These are phyloP conservation scores for Mamestra brassicae DNA, from an alignment of 2,888 invertebrate genomes.

Conservation along the genomic window DNA sequence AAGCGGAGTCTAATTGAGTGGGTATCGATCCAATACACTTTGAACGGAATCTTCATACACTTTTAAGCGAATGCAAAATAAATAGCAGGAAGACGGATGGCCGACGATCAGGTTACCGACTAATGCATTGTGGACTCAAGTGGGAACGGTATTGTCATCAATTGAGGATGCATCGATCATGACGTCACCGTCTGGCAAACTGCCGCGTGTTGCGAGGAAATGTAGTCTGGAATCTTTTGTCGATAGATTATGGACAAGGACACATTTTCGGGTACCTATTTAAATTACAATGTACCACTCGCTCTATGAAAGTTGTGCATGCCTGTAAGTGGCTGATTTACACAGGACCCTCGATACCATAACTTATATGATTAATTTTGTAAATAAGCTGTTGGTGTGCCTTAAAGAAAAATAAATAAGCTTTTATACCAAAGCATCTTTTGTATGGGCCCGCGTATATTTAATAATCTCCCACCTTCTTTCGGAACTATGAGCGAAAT, in stretches of 20 bases:
- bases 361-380: no score
- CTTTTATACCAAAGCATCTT: no score
- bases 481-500: no score
- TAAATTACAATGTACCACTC: no score
- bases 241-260: not conserved
- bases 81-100: slow-evolving; percentile 62
- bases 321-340: no score
- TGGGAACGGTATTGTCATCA: slow-evolving; percentile 49
- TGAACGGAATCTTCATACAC: slow-evolving; percentile 44
- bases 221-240: slow-evolving; percentile 17
- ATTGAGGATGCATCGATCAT: slow-evolving; percentile 67
- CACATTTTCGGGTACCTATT: not conserved
- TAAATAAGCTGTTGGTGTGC: no score
- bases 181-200: slow-evolving; percentile 50
- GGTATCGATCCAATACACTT: slow-evolving; percentile 51
- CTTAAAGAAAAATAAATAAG: no score
- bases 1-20: slow-evolving; percentile 49
- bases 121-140: slow-evolving; percentile 64
- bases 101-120: slow-evolving; percentile 62
- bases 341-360: no score
- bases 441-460: no score
- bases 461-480: no score
- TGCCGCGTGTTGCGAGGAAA: slow-evolving; percentile 19
- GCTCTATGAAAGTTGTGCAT: no score
- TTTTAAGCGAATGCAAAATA: slow-evolving; percentile 64